A percentile compares a stretch with the other conserved stretches of the same genome.
phyloP scores from a whole-genome alignment of 2,797 vertebrate genomes.

The Emydoidea blandingii region DNA sequence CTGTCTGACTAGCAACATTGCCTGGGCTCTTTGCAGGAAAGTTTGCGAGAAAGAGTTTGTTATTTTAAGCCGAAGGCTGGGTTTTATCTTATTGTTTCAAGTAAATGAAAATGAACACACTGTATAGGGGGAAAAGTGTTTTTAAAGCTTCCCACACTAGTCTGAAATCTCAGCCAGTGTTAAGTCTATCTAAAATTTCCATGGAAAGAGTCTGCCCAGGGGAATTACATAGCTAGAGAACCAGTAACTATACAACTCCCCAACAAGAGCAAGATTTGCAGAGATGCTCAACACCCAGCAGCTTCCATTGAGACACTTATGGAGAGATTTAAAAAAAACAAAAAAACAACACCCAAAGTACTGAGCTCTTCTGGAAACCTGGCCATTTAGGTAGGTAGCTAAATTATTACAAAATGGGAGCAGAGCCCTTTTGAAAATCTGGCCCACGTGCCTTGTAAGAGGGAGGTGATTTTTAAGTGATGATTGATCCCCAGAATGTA shows the following conservation, averaged over 20 bases:
- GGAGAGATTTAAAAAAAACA: not conserved
- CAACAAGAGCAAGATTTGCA: not conserved
- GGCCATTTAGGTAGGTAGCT: not conserved
- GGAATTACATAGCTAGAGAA: not conserved
- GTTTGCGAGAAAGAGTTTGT: not conserved
- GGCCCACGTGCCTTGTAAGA: not conserved
- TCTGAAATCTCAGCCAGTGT: not conserved
- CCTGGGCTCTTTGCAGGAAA: not conserved
- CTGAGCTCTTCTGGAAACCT: not conserved
- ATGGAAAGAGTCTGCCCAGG: fast-evolving
- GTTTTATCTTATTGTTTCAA: not conserved
- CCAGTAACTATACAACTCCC: not conserved
- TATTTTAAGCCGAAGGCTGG: not conserved
- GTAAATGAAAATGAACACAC: not conserved
- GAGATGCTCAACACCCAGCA: not conserved
- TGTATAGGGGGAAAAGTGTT: not conserved
- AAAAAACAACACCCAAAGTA: not conserved
- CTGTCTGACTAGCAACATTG: not conserved
- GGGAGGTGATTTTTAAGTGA: not conserved
- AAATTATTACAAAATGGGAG: not conserved
- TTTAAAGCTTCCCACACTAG: not conserved
- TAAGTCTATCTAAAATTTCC: not conserved
- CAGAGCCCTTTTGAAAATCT: not conserved
- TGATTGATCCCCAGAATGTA: not conserved
- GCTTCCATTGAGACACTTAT: not conserved